Evolutionary conservation across 2,888 invertebrate genomes (phyloP), one percentile per base, ranked within the genome.

Genomic region (Dexiosoma caninum): DNA sequence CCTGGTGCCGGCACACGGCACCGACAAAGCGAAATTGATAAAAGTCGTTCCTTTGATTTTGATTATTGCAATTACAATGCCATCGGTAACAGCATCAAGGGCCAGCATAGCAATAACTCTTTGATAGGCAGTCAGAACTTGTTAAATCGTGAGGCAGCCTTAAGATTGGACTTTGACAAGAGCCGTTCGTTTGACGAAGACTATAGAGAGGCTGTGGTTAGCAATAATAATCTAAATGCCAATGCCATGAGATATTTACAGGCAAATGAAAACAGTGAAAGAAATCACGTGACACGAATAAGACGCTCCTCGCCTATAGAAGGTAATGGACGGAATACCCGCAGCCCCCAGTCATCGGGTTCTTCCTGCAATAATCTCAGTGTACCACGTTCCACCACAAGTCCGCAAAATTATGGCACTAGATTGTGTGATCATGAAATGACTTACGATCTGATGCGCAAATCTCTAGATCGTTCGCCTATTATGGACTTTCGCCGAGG

Each of bases 101-200:
- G 49, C 12, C 78, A 71, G 8, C 77, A 66, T 12, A 74, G 78
- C 46, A 82, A 78, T 60, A 83, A 30, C 21, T 75, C 79, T 1
- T 35, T 75, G 2, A 12, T 74, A 12, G 62, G 69, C 2, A 72
- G 57, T 46, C 71, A 75, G 10, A 71, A 70, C 8, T 23, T 78
- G 0, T 44, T 81, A 7, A 81, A 53, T 42, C 67, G 81, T 0
- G 81, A 81, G 21, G 69, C 71, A 1, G 77, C 69, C 9, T 78
- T 87, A 60, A 87, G 89, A 14, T 62, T 89, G 60, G 90, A 90
- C 66, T 89, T 89, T 71, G 90, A 90, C 77, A 89, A 90, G 83
- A 88, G 89, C 72, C 88, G 89, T 21, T 90, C 90, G 10, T 90
- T 90, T 42, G 90, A 90, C 77, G 90, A 90, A 44, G 89, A 90